A percentile compares a stretch with the other conserved stretches of the same genome.
phyloP scores from a whole-genome alignment of 2,797 vertebrate genomes.

The Artibeus lituratus region DNA sequence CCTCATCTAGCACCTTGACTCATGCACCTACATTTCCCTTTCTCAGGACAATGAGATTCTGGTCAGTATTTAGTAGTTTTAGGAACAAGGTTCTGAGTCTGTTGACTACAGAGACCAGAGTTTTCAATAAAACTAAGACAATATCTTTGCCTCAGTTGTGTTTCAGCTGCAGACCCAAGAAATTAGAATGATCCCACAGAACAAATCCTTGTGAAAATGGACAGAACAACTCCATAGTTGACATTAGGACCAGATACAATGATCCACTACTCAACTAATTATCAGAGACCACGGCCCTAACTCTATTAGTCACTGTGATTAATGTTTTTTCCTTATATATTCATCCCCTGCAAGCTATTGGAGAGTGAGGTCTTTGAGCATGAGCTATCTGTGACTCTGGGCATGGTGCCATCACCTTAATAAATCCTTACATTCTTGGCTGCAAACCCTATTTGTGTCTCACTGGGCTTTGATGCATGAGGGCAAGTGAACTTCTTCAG shows the following conservation, averaged over 20 bases:
- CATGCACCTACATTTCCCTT: neutral
- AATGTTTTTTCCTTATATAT: neutral
- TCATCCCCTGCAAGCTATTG: neutral
- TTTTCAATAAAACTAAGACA: neutral
- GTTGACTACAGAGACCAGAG: neutral
- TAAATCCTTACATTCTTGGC: neutral
- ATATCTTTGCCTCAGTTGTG: neutral
- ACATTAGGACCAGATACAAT: neutral
- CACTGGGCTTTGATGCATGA: neutral
- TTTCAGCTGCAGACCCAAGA: neutral
- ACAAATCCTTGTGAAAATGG: neutral
- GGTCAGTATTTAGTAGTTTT: neutral
- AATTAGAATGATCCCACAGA: neutral
- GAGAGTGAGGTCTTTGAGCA: neutral
- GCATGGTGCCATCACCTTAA: neutral
- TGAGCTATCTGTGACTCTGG: neutral
- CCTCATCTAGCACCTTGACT: neutral
- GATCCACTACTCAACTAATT: neutral
- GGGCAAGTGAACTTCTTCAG: neutral
- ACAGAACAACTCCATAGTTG: neutral
- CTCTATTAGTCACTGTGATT: neutral
- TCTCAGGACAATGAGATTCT: neutral
- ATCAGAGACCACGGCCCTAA: neutral
- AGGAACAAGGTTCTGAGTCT: neutral
- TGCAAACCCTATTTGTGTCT: neutral